Base-by-base conservation (phyloP, 2,888 invertebrate genomes). In the Octodonta nipae region DNA sequence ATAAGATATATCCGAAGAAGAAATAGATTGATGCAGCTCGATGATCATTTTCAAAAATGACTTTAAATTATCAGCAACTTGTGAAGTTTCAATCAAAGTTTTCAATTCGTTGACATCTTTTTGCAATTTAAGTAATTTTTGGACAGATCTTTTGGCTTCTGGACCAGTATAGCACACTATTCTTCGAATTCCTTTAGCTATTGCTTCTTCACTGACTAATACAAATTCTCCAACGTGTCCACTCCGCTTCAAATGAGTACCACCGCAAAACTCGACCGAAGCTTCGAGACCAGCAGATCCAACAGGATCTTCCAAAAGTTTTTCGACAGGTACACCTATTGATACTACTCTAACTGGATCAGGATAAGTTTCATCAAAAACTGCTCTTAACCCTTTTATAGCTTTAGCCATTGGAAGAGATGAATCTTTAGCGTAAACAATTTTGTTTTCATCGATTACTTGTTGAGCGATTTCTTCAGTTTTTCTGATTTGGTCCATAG, bases 211-310 rank as follows among this genome's bases (percentile, higher is more conserved):
- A 48, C 86, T 85, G 3, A 88, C 78, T 51, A 99, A 95, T 2
- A 95, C 84, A 65, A 98, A 89, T 49, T 87, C 81, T 17, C 91
- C 92, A 52, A 95, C 84, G 58, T 99, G 93, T 0, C 89, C 85
- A 13, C 91, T 81, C 47, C 80, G 77, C 48, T 79, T 75, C 35
- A 96, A 70, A 68, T 96, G 96, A 5, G 98, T 98, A 47, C 98
- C 98, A 35, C 98, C 98, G 62, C 98, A 99, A 66, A 99, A 98
- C 66, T 99, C 98, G 4, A 99, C 86, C 2, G 96, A 93, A 0
- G 93, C 93, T 36, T 78, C 68, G 30, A 73, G 73, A 1, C 84
- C 95, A 24, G 70, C 74, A 12, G 76, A 71, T 13, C 82, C 75
- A 33, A 81, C 73, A 0, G 96, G 95, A 64, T 96, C 81, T 14